Conservation (phyloP, 2,113 vertebrate genomes). For the Calypte anna region DNA sequence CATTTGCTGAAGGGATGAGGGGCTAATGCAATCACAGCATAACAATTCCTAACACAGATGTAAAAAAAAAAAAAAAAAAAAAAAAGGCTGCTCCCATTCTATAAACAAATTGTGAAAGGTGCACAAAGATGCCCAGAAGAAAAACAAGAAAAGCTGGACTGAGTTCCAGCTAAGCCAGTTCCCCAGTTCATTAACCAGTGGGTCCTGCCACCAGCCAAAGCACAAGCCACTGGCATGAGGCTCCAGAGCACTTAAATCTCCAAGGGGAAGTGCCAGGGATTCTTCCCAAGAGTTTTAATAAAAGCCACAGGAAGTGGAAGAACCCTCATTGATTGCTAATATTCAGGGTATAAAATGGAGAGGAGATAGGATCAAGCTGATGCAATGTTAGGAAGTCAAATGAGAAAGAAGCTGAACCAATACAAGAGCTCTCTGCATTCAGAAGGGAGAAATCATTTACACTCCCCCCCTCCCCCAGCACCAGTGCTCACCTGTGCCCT, state of each 20-base stretch:
- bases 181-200: constrained; percentile 12
- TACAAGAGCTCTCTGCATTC: neutral
- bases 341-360: neutral
- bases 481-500: neutral
- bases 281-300: constrained; percentile 40
- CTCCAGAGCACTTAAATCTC: constrained; percentile 4
- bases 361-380: constrained; percentile 26
- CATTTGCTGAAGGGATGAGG: neutral
- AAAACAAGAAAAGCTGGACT: constrained; percentile 61
- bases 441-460: fast-evolving
- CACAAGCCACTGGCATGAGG: constrained; percentile 59
- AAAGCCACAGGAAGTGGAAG: constrained; percentile 30
- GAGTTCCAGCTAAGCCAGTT: constrained; percentile 48
- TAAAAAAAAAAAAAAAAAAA: neutral
- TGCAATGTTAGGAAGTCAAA: neutral
- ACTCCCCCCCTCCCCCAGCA: neutral
- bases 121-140: neutral
- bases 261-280: constrained; percentile 68
- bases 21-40: neutral
- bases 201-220: constrained; percentile 33
- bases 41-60: neutral
- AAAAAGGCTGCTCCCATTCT: neutral
- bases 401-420: neutral
- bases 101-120: constrained; percentile 55
- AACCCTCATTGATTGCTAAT: constrained; percentile 31